Percentiles rank a stretch among this genome's conserved stretches.
These are phyloP conservation scores for Pharmacophagus antenor DNA, from an alignment of 2,888 invertebrate species.

Conservation along the genomic window DNA sequence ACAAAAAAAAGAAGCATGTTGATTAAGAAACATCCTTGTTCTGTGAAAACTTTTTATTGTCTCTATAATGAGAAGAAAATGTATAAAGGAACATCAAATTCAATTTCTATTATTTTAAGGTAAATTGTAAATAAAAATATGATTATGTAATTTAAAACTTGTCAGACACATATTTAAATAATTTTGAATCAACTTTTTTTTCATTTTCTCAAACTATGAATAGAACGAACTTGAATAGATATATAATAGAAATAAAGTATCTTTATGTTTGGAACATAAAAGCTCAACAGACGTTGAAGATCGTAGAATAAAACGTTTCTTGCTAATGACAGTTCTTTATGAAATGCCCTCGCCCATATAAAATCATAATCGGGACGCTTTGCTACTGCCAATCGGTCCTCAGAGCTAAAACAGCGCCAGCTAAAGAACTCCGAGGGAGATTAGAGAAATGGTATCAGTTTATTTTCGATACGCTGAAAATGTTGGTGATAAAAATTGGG, in stretches of 20 bases:
- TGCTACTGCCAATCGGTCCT: neutral
- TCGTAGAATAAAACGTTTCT: neutral
- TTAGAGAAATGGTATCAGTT: neutral
- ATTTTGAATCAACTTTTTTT: too few relatives aligned
- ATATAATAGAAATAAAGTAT: neutral
- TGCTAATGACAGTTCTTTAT: neutral
- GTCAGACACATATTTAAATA: too few relatives aligned
- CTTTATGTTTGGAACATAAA: neutral
- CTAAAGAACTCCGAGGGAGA: neutral
- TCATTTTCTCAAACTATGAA: too few relatives aligned
- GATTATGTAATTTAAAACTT: too few relatives aligned
- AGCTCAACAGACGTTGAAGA: neutral
- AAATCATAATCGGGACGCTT: constrained; percentile 1
- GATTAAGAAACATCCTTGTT: too few relatives aligned
- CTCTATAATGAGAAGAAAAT: too few relatives aligned
- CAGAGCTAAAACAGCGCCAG: neutral
- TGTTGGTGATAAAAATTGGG: neutral
- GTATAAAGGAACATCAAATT: too few relatives aligned
- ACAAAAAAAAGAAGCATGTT: too few relatives aligned
- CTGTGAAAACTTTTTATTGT: too few relatives aligned
- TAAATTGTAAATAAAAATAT: too few relatives aligned
- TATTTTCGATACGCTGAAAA: neutral
- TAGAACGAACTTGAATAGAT: too few relatives aligned
- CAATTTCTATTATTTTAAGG: too few relatives aligned
- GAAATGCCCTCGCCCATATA: neutral